Evolutionary conservation across 2,113 vertebrate genomes (phyloP).

Genomic region (Heterochromis multidens): DNA sequence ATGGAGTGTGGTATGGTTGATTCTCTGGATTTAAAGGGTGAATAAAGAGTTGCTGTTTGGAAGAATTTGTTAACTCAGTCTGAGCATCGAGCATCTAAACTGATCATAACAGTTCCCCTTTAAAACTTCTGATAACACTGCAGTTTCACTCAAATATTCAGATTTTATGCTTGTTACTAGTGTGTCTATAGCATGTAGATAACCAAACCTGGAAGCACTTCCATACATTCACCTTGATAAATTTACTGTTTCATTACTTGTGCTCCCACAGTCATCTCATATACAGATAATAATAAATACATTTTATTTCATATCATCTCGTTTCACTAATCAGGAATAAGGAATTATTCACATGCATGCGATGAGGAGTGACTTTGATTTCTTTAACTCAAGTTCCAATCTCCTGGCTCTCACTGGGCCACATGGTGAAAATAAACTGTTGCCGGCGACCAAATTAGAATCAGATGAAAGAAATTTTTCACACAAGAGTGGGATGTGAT

Average conservation of each 20-base stretch:
- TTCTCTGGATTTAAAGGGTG: background rate
- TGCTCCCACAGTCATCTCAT: background rate
- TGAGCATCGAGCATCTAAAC: background rate
- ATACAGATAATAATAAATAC: background rate
- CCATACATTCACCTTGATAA: background rate
- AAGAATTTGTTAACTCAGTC: background rate
- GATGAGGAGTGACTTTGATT: background rate
- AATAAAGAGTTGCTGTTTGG: background rate
- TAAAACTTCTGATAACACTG: background rate
- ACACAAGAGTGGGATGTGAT: background rate
- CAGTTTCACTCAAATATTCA: background rate
- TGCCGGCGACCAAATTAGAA: background rate
- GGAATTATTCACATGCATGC: background rate
- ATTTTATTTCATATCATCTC: background rate
- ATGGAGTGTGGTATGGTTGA: background rate
- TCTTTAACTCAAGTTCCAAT: background rate
- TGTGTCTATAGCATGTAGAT: background rate
- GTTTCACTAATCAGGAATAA: background rate
- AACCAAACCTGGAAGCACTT: background rate
- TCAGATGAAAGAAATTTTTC: background rate
- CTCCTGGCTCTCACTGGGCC: background rate
- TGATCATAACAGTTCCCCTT: background rate
- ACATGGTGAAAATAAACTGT: background rate
- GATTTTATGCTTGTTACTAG: background rate
- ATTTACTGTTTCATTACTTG: background rate